Evolutionary conservation across 2,888 invertebrate genomes (phyloP).

Genomic region (Nemoura dubitans): DNA sequence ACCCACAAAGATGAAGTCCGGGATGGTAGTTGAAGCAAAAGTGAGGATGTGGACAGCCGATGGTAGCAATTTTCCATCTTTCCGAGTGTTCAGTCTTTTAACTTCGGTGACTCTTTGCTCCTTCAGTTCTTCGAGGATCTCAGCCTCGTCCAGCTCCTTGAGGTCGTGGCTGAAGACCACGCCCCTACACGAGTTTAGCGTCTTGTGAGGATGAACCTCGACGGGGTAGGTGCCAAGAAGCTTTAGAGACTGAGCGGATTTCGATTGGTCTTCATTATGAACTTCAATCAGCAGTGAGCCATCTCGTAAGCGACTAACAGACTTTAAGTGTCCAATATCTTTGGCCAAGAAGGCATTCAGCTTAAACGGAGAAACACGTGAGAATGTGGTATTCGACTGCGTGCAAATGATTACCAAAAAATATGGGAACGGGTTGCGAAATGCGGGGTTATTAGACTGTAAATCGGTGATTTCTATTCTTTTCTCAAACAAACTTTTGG

Average conservation of each 20-base stretch:
- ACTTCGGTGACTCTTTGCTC: neutral
- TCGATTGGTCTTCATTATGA: neutral
- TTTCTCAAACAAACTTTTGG: too few species aligned
- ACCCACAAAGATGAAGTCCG: neutral
- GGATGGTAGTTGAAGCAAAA: neutral
- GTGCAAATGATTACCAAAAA: too few species aligned
- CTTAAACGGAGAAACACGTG: neutral
- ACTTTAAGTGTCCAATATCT: neutral
- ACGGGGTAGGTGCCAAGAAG: constrained; percentile 8
- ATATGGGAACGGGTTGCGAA: too few species aligned
- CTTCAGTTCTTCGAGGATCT: neutral
- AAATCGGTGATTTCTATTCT: too few species aligned
- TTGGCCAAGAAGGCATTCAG: neutral
- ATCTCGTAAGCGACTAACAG: neutral
- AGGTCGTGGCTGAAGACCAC: neutral
- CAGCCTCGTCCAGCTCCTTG: neutral
- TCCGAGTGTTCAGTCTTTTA: neutral
- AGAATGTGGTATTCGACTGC: neutral
- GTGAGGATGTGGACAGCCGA: neutral
- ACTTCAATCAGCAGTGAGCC: neutral
- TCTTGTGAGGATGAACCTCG: neutral
- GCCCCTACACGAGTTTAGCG: neutral
- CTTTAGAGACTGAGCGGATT: neutral
- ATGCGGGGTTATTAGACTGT: too few species aligned
- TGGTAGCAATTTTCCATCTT: neutral